Base-by-base conservation (phyloP, 1,140 invertebrate species). In the Sycophila sp. region DNA sequence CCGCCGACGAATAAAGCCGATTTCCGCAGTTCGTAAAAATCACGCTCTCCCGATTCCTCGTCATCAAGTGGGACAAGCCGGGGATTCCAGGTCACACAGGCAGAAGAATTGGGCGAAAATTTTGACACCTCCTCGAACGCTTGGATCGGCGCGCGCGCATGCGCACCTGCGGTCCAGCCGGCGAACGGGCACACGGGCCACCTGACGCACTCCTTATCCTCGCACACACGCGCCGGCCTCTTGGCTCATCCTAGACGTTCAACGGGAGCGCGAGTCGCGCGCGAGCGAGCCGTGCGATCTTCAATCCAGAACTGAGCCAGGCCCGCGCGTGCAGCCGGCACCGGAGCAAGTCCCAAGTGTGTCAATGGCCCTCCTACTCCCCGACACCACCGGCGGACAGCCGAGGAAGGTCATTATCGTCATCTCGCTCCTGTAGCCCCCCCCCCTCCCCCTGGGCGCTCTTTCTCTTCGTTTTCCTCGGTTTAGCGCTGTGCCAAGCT, bases 301-400 rank as follows among this genome's bases (percentile, higher is more conserved):
- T 81, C 73, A 70, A 71, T 66, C 80, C 68, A 80, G 80, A 81
- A 86, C 85, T 86, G 85, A 85, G 80, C 78, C 78, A 75, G 75
- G 71, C 73, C 17, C 40, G 26, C 32, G 53, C 28, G 8, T 76
- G 8, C 32, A 22, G 15, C 49, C 19, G 10, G n/a, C 15, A 34
- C 17, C 4, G 34, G 17, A 71, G 73, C 74, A 56, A 78, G 78
- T 78, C 76, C 78, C 84, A 86, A 86, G 84, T 85, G 77, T 86
- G 85, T 85, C 84, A 86, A 80, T 85, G 77, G 76, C 76, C 77
- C 85, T 86, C 85, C 85, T 86, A 85, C 84, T 84, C 82, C 78
- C 63, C 40, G 6, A 38, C 17, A 45, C 69, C 42, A 47, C 8
- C 71, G 40, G 28, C 75, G 69, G 73, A 72, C 74, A 78, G 72